Percentiles rank a stretch among this genome's conserved stretches.
Conservation (phyloP, 2,113 vertebrate species). For the Oncorhynchus masou region DNA sequence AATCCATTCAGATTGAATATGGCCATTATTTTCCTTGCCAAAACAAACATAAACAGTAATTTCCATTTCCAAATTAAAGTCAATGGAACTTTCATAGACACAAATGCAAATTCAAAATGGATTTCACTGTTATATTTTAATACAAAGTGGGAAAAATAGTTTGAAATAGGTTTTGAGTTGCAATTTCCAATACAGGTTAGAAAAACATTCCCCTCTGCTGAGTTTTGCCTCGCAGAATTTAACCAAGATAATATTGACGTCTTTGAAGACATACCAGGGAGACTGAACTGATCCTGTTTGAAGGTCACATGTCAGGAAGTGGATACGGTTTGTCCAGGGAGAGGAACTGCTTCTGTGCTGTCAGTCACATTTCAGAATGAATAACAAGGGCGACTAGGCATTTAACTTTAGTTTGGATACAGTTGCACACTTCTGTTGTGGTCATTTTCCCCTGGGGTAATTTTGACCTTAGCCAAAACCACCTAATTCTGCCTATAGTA, state of each 20-base stretch:
- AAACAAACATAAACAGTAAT: conserved; percentile 68
- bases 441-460: too few species aligned
- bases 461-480: too few species aligned
- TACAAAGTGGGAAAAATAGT: conserved; percentile 12
- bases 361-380: conserved; percentile 41
- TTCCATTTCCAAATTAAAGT: conserved; percentile 73
- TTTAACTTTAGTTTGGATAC: conserved; percentile 46
- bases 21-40: conserved; percentile 54
- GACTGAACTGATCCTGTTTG: conserved; percentile 40
- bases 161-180: not conserved
- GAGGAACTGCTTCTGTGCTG: conserved; percentile 31
- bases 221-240: not conserved
- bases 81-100: conserved; percentile 64
- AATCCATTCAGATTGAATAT: conserved; percentile 62
- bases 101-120: conserved; percentile 44
- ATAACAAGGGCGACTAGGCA: conserved; percentile 10
- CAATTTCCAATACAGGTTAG: not conserved
- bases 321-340: conserved; percentile 26
- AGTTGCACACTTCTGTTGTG: conserved; percentile 30
- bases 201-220: not conserved
- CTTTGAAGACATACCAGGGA: conserved; percentile 43
- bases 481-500: too few species aligned
- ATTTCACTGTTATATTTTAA: conserved; percentile 26
- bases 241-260: conserved; percentile 24
- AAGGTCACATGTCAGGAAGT: conserved; percentile 53